phyloP scores from a whole-genome alignment of 2,797 vertebrate genomes.

The Pantherophis vulpinus region DNA sequence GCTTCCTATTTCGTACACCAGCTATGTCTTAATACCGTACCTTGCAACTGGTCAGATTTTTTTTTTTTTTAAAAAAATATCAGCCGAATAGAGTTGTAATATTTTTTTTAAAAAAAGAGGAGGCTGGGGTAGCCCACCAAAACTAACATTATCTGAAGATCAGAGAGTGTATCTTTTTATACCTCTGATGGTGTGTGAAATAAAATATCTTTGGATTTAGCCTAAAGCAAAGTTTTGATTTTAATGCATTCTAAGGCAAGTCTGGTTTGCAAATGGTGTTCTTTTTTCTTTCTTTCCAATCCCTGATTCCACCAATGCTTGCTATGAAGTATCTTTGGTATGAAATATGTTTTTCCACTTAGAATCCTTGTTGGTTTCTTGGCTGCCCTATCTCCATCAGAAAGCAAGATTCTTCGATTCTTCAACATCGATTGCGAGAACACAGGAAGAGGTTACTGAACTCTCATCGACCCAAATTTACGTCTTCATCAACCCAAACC shows the following conservation, averaged over 20 bases:
- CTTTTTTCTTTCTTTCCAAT: not conserved
- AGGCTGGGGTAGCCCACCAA: not conserved
- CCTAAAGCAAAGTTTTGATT: not conserved
- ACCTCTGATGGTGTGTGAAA: slow-evolving; percentile 28
- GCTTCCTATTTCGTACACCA: slow-evolving; percentile 1
- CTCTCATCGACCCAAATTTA: too few relatives aligned
- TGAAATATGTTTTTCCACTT: not conserved
- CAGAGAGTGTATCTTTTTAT: not conserved
- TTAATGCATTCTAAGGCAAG: not conserved
- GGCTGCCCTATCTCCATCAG: not conserved
- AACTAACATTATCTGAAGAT: slow-evolving; percentile 14
- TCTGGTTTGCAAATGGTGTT: not conserved
- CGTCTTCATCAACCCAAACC: not conserved
- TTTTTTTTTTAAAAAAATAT: not conserved
- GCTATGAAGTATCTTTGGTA: not conserved
- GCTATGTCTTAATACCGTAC: slow-evolving; percentile 52
- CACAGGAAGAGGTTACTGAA: not conserved
- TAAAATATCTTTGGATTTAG: not conserved
- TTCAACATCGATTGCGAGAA: not conserved
- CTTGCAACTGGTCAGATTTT: slow-evolving; percentile 45
- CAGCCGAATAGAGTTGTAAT: slow-evolving; percentile 27
- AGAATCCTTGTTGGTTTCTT: not conserved
- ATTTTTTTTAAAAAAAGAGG: not conserved
- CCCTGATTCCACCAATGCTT: not conserved
- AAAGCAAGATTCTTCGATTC: not conserved